Base-by-base conservation (phyloP, 2,888 invertebrate genomes). In the Acrocera orbiculus region DNA sequence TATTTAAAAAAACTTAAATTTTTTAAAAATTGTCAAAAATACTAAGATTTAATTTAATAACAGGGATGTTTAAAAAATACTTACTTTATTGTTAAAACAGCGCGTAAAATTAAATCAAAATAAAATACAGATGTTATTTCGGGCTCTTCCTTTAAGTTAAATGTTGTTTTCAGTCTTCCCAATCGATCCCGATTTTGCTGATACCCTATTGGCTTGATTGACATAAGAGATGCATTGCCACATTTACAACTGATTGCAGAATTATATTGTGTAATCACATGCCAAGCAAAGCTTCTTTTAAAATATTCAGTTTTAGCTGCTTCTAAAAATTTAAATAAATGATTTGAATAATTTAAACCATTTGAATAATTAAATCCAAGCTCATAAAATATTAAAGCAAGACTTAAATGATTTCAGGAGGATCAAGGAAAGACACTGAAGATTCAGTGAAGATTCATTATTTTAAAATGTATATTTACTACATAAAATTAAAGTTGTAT, bases 281-380 rank as follows among this genome's bases (percentile, higher is more conserved):
- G 81, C 89, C 90, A 87, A 27, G 86, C 82, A 44, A 78, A 83
- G 57, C 87, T 82, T 37, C 76, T 67, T 11, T 77, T 82, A 48
- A 85, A 86, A 52, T 77, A 82, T 40, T 74, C 72, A 26, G 78
- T 70, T 28, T 69, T 67, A 39, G 80, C 76, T 0, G 79, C 83
- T 40, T 61, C 60, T 53, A 24, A 11, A n/a, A 9, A 5, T 16
- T 27, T 27, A n/a, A n/a, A n/a, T n/a, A n/a, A n/a, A n/a, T n/a
- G n/a, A 25, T n/a, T 25, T 25, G 5, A 5, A 11, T 25, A 10
- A 13, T 25, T 25, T 25, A 11, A n/a, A 25, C 13, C 13, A 13
- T n/a, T 11, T 9, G 7, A 26, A 13, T n/a, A 11, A 24, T 10
- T 26, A 11, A 26, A 26, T 11, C n/a, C 26, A 11, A 26, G 26